Evolutionary conservation across 1,140 invertebrate genomes (phyloP).

Genomic region (Hyphantria cunea): DNA sequence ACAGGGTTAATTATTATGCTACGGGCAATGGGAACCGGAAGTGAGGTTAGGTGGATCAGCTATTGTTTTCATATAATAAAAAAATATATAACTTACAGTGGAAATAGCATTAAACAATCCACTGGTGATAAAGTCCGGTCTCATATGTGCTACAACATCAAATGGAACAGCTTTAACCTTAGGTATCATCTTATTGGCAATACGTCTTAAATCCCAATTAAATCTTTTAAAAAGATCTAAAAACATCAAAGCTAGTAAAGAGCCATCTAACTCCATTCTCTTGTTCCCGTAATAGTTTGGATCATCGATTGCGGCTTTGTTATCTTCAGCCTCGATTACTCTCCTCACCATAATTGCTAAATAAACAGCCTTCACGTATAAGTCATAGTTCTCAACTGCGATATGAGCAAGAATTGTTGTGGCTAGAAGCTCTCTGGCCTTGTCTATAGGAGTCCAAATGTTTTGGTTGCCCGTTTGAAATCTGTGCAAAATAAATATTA

Average conservation of each 20-base stretch:
- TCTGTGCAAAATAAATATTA: slow-evolving; percentile 81
- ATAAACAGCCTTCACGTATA: slow-evolving; percentile 94
- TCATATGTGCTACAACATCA: slow-evolving; percentile 98
- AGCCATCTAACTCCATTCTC: slow-evolving; percentile 97
- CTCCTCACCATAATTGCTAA: slow-evolving; percentile 95
- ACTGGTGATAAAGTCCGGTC: slow-evolving; percentile 96
- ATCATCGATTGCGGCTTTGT: slow-evolving; percentile 94
- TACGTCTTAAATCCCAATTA: slow-evolving; percentile 95
- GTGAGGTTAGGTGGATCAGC: too few relatives aligned
- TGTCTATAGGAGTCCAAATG: slow-evolving; percentile 89
- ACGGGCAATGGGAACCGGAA: too few relatives aligned
- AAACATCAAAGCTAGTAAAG: slow-evolving; percentile 97
- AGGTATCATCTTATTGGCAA: slow-evolving; percentile 97
- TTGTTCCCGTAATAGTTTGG: slow-evolving; percentile 99
- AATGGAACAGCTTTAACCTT: slow-evolving; percentile 98
- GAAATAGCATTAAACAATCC: slow-evolving; percentile 97
- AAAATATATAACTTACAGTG: slow-evolving; percentile 85
- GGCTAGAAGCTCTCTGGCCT: slow-evolving; percentile 93
- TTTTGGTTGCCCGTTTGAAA: slow-evolving; percentile 88
- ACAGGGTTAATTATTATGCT: too few relatives aligned
- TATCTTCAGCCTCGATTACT: slow-evolving; percentile 93
- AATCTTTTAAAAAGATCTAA: slow-evolving; percentile 99
- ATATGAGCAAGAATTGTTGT: slow-evolving; percentile 96
- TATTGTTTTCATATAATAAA: too few relatives aligned
- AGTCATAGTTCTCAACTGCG: slow-evolving; percentile 93